Evolutionary conservation across 2,888 invertebrate species (phyloP).

Genomic region (Mactromeris polynyma): DNA sequence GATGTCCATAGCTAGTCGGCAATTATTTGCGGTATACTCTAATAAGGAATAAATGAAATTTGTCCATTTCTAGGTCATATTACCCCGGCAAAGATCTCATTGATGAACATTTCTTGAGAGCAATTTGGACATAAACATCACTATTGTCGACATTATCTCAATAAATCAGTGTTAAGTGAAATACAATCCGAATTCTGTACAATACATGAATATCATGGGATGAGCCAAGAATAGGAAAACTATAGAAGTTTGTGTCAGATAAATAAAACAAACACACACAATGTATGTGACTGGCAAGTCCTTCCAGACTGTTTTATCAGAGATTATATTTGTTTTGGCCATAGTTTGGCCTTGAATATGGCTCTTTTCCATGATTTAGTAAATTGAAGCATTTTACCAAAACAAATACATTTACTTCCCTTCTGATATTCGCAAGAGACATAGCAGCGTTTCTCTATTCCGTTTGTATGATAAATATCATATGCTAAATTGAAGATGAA

Average conservation of each 20-base stretch:
- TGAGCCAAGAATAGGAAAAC: not conserved
- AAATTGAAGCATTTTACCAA: too few relatives aligned
- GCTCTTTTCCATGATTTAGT: too few relatives aligned
- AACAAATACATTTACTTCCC: too few relatives aligned
- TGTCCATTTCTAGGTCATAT: slow-evolving; percentile 1
- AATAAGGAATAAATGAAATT: not conserved
- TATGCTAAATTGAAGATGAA: too few relatives aligned
- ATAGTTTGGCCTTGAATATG: too few relatives aligned
- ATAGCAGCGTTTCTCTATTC: too few relatives aligned
- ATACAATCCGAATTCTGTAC: not conserved
- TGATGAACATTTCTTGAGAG: not conserved
- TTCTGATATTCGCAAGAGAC: too few relatives aligned
- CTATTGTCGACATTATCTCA: not conserved
- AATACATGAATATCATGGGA: not conserved
- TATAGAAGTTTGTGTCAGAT: not conserved
- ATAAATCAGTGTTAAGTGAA: slow-evolving; percentile 20
- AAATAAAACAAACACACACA: too few relatives aligned
- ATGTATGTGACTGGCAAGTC: too few relatives aligned
- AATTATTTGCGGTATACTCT: not conserved
- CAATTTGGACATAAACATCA: slow-evolving; percentile 5
- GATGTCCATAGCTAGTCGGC: not conserved
- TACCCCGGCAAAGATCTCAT: not conserved
- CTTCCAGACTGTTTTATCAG: too few relatives aligned
- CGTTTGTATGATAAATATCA: too few relatives aligned
- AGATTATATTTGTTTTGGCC: too few relatives aligned